These are phyloP conservation scores for Sylvicola fuscatus DNA, from an alignment of 2,888 invertebrate species.

Conservation along the genomic window DNA sequence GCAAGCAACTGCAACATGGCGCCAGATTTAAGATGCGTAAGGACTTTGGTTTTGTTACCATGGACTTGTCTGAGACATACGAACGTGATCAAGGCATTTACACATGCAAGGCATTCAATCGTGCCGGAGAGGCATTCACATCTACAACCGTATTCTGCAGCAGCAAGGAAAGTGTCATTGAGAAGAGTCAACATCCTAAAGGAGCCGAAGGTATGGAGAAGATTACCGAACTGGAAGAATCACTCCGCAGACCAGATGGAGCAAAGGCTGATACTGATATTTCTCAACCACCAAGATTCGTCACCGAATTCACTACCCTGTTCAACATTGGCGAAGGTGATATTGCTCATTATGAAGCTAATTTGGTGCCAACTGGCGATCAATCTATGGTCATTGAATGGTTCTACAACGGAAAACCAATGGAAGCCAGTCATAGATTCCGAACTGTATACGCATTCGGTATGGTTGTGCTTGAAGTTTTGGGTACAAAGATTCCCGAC, in stretches of 20 bases:
- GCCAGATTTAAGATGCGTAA: constrained; percentile 80
- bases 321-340: constrained; percentile 81
- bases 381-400: constrained; percentile 89
- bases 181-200: constrained; percentile 83
- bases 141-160: constrained; percentile 73
- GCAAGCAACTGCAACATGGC: constrained; percentile 67
- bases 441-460: constrained; percentile 94
- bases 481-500: constrained; percentile 84
- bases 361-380: constrained; percentile 81
- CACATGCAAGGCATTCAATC: constrained; percentile 78
- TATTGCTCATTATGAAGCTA: constrained; percentile 94
- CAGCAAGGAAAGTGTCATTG: constrained; percentile 63
- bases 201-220: constrained; percentile 83
- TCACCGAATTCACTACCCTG: constrained; percentile 67
- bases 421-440: constrained; percentile 75
- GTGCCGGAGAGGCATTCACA: constrained; percentile 77
- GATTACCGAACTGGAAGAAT: constrained; percentile 78
- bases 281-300: constrained; percentile 73
- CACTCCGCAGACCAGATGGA: constrained; percentile 49
- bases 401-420: constrained; percentile 82
- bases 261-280: constrained; percentile 48
- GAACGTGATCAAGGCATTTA: constrained; percentile 88
- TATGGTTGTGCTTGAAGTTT: constrained; percentile 89
- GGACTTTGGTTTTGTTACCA: constrained; percentile 91
- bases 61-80: constrained; percentile 81